Percentiles rank a stretch among this genome's conserved stretches.
phyloP scores from a whole-genome alignment of 2,797 vertebrate genomes.

The Prionace glauca region DNA sequence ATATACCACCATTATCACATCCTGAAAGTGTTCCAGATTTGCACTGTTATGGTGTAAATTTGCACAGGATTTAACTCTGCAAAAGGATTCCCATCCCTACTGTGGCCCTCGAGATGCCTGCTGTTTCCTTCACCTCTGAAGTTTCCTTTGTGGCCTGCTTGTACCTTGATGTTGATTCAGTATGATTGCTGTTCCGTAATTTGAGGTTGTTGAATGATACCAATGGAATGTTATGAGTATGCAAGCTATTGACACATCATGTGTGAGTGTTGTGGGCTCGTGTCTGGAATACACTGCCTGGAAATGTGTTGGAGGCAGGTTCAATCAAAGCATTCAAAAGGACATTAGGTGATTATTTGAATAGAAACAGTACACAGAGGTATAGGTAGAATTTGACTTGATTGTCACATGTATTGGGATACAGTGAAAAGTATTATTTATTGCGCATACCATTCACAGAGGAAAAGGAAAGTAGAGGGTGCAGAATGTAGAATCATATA shows the following conservation, averaged over 20 bases:
- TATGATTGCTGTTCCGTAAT: not conserved
- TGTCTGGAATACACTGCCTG: too few relatives aligned
- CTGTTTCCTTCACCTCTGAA: not conserved
- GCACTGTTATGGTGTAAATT: not conserved
- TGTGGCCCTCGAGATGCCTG: not conserved
- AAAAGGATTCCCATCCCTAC: not conserved
- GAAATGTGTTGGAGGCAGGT: too few relatives aligned
- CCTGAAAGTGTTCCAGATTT: not conserved
- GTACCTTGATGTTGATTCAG: not conserved
- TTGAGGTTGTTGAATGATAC: not conserved
- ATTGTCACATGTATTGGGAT: too few relatives aligned
- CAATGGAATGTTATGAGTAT: not conserved
- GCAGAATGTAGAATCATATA: too few relatives aligned
- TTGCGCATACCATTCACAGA: too few relatives aligned
- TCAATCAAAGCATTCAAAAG: too few relatives aligned
- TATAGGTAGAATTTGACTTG: too few relatives aligned
- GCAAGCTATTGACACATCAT: not conserved
- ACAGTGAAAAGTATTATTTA: too few relatives aligned
- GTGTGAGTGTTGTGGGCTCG: too few relatives aligned
- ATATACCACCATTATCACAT: not conserved
- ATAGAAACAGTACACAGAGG: too few relatives aligned
- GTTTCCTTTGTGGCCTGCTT: not conserved
- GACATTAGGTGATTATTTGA: too few relatives aligned
- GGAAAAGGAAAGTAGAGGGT: too few relatives aligned
- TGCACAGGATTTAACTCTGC: not conserved